Percentiles rank a stretch among this genome's conserved stretches.
Conservation (phyloP, 2,888 invertebrate genomes). For the Pterobdella sp. region DNA sequence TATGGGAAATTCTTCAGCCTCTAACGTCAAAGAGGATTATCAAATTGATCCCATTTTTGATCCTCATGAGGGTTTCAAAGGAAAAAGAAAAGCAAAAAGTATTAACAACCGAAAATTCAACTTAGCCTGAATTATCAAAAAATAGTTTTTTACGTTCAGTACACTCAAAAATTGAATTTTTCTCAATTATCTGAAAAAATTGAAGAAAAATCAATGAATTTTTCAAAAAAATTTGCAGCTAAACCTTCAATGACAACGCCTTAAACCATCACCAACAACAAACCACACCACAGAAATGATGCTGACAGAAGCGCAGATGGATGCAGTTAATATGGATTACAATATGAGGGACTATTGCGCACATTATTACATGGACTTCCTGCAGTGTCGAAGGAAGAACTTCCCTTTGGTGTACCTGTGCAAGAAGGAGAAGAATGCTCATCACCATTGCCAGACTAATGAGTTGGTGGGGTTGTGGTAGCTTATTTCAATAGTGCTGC, state of each 20-base stretch:
- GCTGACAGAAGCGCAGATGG: constrained; percentile 12
- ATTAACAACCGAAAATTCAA: too few relatives aligned
- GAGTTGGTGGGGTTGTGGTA: too few relatives aligned
- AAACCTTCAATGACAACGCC: too few relatives aligned
- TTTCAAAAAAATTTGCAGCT: too few relatives aligned
- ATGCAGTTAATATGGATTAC: neutral
- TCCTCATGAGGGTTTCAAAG: constrained; percentile 14
- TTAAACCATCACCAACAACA: too few relatives aligned
- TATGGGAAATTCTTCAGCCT: neutral
- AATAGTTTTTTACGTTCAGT: too few relatives aligned
- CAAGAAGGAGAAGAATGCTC: constrained; percentile 4
- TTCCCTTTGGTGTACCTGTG: constrained; percentile 11
- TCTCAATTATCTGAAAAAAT: too few relatives aligned
- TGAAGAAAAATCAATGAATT: too few relatives aligned
- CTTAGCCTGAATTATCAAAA: too few relatives aligned
- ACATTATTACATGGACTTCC: constrained; percentile 1
- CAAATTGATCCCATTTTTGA: constrained; percentile 7
- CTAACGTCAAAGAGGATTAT: neutral
- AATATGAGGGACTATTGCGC: constrained; percentile 2
- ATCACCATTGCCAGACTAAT: constrained; percentile 12
- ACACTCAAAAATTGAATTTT: too few relatives aligned
- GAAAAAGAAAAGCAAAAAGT: constrained; percentile 12
- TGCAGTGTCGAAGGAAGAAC: neutral
- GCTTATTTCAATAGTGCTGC: too few relatives aligned
- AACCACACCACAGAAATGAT: neutral